Conservation (phyloP, 2,888 invertebrate genomes). For the Mythimna ferrago region DNA sequence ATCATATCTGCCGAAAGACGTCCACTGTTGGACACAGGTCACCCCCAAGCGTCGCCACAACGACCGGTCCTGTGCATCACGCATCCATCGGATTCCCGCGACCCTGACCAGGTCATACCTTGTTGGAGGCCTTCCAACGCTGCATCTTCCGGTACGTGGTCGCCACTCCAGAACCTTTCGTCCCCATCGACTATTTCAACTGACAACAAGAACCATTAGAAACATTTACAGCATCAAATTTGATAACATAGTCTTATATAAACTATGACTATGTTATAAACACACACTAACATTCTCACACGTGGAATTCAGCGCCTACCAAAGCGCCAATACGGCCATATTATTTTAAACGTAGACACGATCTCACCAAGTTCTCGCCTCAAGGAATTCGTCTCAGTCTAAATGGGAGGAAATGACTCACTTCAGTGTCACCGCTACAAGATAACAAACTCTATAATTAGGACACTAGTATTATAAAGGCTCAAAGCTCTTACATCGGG, state of each 20-base stretch:
- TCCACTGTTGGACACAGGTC: too few species aligned
- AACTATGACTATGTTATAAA: conserved; percentile 3
- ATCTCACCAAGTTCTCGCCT: conserved; percentile 52
- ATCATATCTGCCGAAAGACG: too few species aligned
- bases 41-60: too few species aligned
- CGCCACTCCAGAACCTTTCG: too few species aligned
- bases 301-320: conserved; percentile 55
- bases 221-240: conserved; percentile 1
- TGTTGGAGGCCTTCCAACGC: too few species aligned
- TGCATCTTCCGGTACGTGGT: too few species aligned
- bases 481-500: conserved; percentile 64
- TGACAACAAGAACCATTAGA: neutral
- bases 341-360: conserved; percentile 61
- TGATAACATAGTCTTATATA: neutral
- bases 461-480: conserved; percentile 60
- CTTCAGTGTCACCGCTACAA: conserved; percentile 65
- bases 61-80: too few species aligned
- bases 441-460: conserved; percentile 70
- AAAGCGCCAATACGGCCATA: conserved; percentile 55
- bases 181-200: neutral
- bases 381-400: conserved; percentile 63
- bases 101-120: too few species aligned
- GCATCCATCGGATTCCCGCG: too few species aligned
- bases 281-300: conserved; percentile 44
- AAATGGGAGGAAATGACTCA: conserved; percentile 68